Percentiles rank a stretch among this genome's conserved stretches.
These are phyloP conservation scores for Sarcophaga subvicina DNA, from an alignment of 2,888 invertebrate genomes.

Conservation along the genomic window DNA sequence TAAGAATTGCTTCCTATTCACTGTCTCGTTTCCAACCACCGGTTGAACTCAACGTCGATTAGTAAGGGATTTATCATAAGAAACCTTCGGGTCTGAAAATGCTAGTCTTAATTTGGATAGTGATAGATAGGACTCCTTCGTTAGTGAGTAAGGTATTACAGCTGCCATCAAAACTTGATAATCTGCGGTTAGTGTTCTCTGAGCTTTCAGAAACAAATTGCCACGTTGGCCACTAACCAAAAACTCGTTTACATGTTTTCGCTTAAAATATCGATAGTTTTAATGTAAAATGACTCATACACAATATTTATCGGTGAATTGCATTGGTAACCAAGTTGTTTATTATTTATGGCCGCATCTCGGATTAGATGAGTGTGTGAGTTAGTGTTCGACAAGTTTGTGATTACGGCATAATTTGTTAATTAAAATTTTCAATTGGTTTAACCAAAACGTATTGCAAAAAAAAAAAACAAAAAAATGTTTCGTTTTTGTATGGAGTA, in stretches of 20 bases:
- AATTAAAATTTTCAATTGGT: constrained; percentile 66
- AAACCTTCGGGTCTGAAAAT: too few species aligned
- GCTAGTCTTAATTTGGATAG: too few species aligned
- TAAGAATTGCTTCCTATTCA: too few species aligned
- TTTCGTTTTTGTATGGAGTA: background rate
- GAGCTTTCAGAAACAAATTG: too few species aligned
- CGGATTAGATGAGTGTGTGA: background rate
- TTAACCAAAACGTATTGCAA: constrained; percentile 19
- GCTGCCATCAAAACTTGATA: too few species aligned
- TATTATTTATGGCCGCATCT: constrained; percentile 12
- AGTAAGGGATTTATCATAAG: too few species aligned
- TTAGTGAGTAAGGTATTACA: too few species aligned
- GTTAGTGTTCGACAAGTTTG: constrained; percentile 48
- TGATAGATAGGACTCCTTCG: too few species aligned
- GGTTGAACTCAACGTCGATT: too few species aligned
- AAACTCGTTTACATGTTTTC: constrained; percentile 5
- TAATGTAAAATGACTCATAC: background rate
- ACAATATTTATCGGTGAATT: background rate
- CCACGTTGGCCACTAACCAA: too few species aligned
- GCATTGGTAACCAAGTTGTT: background rate
- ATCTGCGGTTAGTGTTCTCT: too few species aligned
- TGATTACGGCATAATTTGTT: constrained; percentile 67
- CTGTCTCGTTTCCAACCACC: too few species aligned
- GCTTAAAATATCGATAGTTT: constrained; percentile 6
- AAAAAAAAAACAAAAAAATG: background rate